Evolutionary conservation across 2,797 vertebrate species (phyloP).

Genomic region (Acanthis flammea): DNA sequence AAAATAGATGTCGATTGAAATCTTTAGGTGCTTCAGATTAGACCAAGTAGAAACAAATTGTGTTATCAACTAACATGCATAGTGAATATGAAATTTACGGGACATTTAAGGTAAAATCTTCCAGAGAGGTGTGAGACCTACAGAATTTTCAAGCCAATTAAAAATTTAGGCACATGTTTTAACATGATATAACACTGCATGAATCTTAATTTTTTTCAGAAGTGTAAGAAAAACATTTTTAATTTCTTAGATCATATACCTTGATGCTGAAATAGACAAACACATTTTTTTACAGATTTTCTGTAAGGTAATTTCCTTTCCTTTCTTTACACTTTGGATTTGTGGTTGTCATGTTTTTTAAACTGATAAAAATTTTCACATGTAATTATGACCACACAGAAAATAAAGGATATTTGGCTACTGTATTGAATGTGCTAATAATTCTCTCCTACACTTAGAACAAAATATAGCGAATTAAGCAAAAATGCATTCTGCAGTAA

Average conservation of each 20-base stretch:
- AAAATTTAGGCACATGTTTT: accelerated
- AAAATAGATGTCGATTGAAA: not conserved
- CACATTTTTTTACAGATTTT: not conserved
- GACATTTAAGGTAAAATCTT: not conserved
- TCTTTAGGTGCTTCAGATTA: not conserved
- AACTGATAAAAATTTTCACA: not conserved
- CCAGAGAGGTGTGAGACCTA: not conserved
- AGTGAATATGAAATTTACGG: not conserved
- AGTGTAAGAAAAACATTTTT: not conserved
- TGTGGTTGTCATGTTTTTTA: not conserved
- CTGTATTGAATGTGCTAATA: not conserved
- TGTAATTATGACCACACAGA: not conserved
- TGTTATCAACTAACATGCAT: not conserved
- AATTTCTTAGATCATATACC: not conserved
- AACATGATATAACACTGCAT: not conserved
- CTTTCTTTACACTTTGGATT: not conserved
- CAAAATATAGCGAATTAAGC: not conserved
- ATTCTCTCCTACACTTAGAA: not conserved
- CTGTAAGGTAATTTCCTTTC: not conserved
- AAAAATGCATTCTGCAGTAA: not conserved
- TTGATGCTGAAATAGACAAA: not conserved
- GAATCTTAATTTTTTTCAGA: not conserved
- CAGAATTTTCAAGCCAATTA: not conserved
- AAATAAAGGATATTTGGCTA: not conserved
- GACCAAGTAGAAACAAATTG: not conserved